A percentile compares a stretch with the other conserved stretches of the same genome.
phyloP scores from a whole-genome alignment of 2,113 vertebrate species.

The Leptobrachium ailaonicum region DNA sequence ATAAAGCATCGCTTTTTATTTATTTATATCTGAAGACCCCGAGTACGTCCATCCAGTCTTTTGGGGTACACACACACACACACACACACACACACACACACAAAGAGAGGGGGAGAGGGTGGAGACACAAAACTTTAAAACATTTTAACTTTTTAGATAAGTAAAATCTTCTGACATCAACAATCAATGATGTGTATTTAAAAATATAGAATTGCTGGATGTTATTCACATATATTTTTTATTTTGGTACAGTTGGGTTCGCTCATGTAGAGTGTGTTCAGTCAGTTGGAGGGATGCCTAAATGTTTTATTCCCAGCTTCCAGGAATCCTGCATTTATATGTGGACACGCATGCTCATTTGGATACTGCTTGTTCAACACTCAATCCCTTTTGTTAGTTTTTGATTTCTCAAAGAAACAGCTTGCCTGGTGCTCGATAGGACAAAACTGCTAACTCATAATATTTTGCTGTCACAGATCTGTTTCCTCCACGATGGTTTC shows the following conservation, averaged over 20 bases:
- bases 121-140: too few species aligned
- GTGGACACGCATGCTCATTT: slow-evolving; percentile 64
- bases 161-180: too few species aligned
- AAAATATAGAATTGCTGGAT: too few species aligned
- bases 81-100: too few species aligned
- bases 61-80: too few species aligned
- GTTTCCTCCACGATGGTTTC: slow-evolving; percentile 61
- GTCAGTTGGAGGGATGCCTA: slow-evolving; percentile 22
- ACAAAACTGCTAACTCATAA: slow-evolving; percentile 68
- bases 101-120: too few species aligned
- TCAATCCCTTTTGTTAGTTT: slow-evolving; percentile 68
- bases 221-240: too few species aligned
- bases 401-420: slow-evolving; percentile 68
- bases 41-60: too few species aligned
- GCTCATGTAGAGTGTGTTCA: not conserved
- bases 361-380: slow-evolving; percentile 61
- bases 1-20: too few species aligned
- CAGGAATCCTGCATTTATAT: slow-evolving; percentile 74
- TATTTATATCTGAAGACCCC: too few species aligned
- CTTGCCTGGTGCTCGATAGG: slow-evolving; percentile 70
- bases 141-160: too few species aligned
- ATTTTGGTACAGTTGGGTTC: not conserved
- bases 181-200: too few species aligned
- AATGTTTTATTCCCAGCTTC: slow-evolving; percentile 69
- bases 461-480: slow-evolving; percentile 66